These are phyloP conservation scores for Mico argentatus DNA, from an alignment of 2,797 vertebrate species.

Conservation along the genomic window DNA sequence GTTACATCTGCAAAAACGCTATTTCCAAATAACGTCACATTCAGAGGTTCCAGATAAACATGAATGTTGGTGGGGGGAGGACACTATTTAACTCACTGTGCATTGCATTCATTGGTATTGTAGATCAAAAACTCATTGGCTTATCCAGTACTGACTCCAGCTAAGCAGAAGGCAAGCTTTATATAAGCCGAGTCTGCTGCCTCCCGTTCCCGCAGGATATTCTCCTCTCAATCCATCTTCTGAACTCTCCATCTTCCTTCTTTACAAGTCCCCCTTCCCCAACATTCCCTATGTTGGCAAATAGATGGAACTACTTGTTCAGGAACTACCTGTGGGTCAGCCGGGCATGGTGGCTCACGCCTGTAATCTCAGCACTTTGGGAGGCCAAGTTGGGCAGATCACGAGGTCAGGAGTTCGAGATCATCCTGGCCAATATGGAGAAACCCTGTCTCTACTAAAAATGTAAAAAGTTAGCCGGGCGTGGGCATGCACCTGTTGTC, in stretches of 20 bases:
- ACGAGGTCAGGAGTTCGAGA: too few species aligned
- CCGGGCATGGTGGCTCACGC: too few species aligned
- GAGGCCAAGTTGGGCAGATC: too few species aligned
- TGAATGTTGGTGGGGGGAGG: neutral
- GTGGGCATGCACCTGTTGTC: too few species aligned
- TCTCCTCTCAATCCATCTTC: neutral
- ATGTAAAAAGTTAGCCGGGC: too few species aligned
- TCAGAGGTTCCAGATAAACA: neutral
- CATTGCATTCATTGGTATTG: neutral
- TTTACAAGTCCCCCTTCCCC: neutral
- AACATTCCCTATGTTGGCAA: rapidly evolving
- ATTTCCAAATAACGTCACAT: neutral
- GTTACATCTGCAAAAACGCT: neutral
- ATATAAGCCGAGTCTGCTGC: rapidly evolving
- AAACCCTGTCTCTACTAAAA: too few species aligned
- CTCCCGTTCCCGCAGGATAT: neutral
- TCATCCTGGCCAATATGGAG: too few species aligned
- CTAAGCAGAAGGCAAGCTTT: neutral
- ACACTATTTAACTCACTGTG: too few species aligned
- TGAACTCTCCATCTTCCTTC: neutral
- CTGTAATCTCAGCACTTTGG: too few species aligned
- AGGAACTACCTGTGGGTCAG: too few species aligned
- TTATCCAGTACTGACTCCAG: neutral
- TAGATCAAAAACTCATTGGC: neutral
- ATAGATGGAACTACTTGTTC: too few species aligned